Evolutionary conservation across 2,797 vertebrate species (phyloP), one percentile per base, ranked within the genome.

Genomic region (Pantherophis alleghaniensis): DNA sequence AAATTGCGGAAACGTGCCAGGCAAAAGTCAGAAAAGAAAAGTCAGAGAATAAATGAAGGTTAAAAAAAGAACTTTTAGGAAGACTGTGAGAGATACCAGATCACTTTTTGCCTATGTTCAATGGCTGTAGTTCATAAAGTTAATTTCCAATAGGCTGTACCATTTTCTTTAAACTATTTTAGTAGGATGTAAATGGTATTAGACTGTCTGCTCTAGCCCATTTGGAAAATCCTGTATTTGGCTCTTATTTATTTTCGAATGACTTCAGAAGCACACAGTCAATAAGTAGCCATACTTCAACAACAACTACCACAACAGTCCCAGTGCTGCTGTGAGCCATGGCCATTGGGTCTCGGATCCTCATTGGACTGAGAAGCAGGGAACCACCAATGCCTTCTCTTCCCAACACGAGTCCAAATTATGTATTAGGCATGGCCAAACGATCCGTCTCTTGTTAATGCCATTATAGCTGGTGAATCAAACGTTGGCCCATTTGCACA

Each of bases 391-490:
- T 26, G 90, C 11, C 9, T 37, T n/a, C 60, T 89, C 22, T 63
- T 79, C n/a, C 51, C 47, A n/a, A 18, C 20, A 89, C 9, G 14
- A 32, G 63, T 16, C 63, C 28, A 69, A 96, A 95, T 91, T 87
- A 91, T 92, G 9, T 32, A 95, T 95, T 14, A 94, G 91, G 92
- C 63, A 13, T 89, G 87, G 51, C 91, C 94, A 94, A 92, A 93
- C 57, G 92, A 91, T 60, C 91, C 74, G 95, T 42, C 89, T 11
- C 22, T 28, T 57, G 60, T 91, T 96, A 90, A 94, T 91, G 95
- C 96, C 95, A 22, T 60, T 97, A 37, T 88, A 96, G 93, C 89
- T 53, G 96, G 63, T 88, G 96, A 96, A 55, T 92, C 32, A 20
- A 79, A 79, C 0, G 16, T 20, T 20, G 95, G 92, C 61, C 89